phyloP scores from a whole-genome alignment of 1,140 invertebrate species.

The Aphaenogaster rudis region DNA sequence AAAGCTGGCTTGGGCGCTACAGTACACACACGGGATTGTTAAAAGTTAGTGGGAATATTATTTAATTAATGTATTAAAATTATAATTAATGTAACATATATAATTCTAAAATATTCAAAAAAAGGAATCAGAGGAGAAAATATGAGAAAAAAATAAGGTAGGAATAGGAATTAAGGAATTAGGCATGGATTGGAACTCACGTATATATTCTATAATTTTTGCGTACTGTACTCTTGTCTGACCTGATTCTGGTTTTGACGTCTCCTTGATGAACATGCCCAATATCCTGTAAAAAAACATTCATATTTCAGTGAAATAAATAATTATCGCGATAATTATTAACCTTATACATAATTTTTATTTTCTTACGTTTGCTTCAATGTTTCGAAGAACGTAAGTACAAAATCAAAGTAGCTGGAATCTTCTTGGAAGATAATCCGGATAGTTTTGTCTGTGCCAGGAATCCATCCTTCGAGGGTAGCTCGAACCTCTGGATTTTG shows the following conservation, averaged over 20 bases:
- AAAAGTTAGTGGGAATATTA: constrained; percentile 71
- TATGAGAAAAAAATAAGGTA: constrained; percentile 1
- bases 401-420: constrained; percentile 85
- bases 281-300: constrained; percentile 74
- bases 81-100: constrained; percentile 5
- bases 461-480: constrained; percentile 89
- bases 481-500: constrained; percentile 90
- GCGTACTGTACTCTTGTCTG: constrained; percentile 74
- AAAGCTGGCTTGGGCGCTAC: constrained; percentile 85
- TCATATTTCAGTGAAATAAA: constrained; percentile 39
- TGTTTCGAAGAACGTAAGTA: constrained; percentile 78
- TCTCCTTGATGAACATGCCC: constrained; percentile 67
- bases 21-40: constrained; percentile 71
- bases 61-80: neutral
- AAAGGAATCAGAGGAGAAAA: constrained; percentile 34
- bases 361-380: constrained; percentile 81
- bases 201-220: constrained; percentile 80
- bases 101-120: neutral
- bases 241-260: constrained; percentile 77
- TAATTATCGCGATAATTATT: neutral
- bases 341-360: constrained; percentile 31
- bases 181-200: constrained; percentile 74
- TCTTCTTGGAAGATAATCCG: constrained; percentile 91
- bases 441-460: constrained; percentile 90
- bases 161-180: neutral